A percentile compares a stretch with the other conserved stretches of the same genome.
Evolutionary conservation across 2,113 vertebrate species (phyloP).

Genomic region (Sardina pilchardus): DNA sequence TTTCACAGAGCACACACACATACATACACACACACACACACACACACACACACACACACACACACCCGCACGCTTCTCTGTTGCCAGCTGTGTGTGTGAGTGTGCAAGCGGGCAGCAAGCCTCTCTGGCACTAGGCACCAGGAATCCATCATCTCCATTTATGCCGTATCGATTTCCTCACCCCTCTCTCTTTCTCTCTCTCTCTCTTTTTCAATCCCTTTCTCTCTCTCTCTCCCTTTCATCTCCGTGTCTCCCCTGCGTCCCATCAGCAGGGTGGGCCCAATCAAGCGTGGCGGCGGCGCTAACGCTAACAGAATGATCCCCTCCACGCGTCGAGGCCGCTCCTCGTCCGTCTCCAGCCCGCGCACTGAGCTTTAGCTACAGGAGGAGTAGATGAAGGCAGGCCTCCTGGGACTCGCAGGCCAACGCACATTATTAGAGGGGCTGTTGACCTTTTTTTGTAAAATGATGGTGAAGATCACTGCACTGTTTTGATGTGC

Average conservation of each 20-base stretch:
- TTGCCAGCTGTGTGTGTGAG: background rate
- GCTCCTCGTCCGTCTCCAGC: background rate
- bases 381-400: background rate
- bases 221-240: background rate
- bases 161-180: slow-evolving; percentile 15
- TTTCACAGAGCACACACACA: background rate
- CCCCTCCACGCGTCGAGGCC: background rate
- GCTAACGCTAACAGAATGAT: background rate
- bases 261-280: background rate
- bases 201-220: background rate
- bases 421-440: background rate
- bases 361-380: background rate
- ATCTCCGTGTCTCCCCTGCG: background rate
- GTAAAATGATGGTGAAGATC: slow-evolving; percentile 2
- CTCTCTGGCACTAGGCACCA: background rate
- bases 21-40: background rate
- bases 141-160: slow-evolving; percentile 12
- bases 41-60: background rate
- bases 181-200: background rate
- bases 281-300: background rate
- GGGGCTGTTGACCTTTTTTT: background rate
- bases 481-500: background rate
- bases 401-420: background rate
- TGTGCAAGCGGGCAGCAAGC: background rate
- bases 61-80: no score